Evolutionary conservation across 2,888 invertebrate genomes (phyloP).

Genomic region (Chironomus riparius): DNA sequence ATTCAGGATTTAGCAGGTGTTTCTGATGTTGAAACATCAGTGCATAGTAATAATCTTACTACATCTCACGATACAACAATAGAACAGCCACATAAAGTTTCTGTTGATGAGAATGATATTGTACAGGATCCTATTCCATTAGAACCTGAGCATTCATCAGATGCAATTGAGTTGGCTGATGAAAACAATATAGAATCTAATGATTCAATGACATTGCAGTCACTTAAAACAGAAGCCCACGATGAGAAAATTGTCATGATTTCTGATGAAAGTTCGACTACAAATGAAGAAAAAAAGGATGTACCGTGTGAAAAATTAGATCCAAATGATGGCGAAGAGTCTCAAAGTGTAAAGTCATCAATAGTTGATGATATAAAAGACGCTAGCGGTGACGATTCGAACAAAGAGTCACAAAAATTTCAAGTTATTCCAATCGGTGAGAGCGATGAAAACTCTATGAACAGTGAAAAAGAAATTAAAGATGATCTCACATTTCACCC

Average conservation of each 20-base stretch:
- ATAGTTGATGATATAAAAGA: conserved; percentile 30
- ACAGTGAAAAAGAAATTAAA: neutral
- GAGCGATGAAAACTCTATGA: neutral
- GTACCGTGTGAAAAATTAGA: conserved; percentile 33
- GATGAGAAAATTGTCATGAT: conserved; percentile 39
- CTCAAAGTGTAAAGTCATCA: conserved; percentile 16
- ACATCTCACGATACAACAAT: neutral
- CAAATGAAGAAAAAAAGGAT: conserved; percentile 32
- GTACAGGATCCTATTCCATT: conserved; percentile 21
- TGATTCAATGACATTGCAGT: neutral
- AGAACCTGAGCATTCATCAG: conserved; percentile 2
- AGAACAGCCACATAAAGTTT: conserved; percentile 1
- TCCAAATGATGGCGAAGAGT: conserved; percentile 28
- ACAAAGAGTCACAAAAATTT: conserved; percentile 18
- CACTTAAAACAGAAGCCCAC: neutral
- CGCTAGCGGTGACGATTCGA: conserved; percentile 10
- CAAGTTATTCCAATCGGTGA: conserved; percentile 26
- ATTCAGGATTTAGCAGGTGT: conserved; percentile 5
- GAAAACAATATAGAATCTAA: conserved; percentile 10
- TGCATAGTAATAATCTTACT: neutral
- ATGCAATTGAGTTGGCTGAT: conserved; percentile 15
- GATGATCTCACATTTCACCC: neutral
- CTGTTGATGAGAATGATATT: conserved; percentile 31
- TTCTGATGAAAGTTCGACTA: conserved; percentile 35
- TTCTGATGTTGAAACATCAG: neutral